Evolutionary conservation across 2,113 vertebrate species (phyloP).

Genomic region (Axis porcinus): DNA sequence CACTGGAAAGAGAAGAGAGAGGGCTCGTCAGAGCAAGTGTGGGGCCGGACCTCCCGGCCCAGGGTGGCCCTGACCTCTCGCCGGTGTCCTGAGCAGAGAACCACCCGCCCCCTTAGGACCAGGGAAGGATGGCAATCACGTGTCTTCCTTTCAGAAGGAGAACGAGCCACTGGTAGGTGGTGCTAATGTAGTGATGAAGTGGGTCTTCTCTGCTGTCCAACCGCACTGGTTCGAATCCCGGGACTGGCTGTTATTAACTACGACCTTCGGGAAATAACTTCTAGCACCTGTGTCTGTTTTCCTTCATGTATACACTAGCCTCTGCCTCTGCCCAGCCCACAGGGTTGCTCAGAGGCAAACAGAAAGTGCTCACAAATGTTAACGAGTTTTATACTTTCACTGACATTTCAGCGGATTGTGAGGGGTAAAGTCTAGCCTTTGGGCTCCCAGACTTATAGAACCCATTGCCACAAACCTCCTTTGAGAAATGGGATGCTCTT

Average conservation of each 20-base stretch:
- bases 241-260: background rate
- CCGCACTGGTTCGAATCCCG: background rate
- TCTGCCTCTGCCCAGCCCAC: background rate
- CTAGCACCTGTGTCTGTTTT: background rate
- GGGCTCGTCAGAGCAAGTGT: background rate
- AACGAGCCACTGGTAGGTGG: background rate
- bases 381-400: constrained; percentile 43
- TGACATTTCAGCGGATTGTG: background rate
- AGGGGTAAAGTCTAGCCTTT: background rate
- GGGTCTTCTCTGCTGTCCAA: fast-evolving
- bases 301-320: background rate
- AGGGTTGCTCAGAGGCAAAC: background rate
- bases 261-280: background rate
- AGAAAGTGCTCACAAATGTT: background rate
- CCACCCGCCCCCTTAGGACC: background rate
- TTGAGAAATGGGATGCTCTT: background rate
- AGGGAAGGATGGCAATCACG: background rate
- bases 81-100: background rate
- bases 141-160: background rate
- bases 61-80: background rate
- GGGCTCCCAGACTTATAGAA: background rate
- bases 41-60: background rate
- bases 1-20: constrained; percentile 79
- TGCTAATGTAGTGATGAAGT: background rate
- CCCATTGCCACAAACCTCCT: background rate